Percentiles rank a stretch among this genome's conserved stretches.
Conservation (phyloP, 53 echinoderm and acorn worm species). For the Pentamera pediparva region DNA sequence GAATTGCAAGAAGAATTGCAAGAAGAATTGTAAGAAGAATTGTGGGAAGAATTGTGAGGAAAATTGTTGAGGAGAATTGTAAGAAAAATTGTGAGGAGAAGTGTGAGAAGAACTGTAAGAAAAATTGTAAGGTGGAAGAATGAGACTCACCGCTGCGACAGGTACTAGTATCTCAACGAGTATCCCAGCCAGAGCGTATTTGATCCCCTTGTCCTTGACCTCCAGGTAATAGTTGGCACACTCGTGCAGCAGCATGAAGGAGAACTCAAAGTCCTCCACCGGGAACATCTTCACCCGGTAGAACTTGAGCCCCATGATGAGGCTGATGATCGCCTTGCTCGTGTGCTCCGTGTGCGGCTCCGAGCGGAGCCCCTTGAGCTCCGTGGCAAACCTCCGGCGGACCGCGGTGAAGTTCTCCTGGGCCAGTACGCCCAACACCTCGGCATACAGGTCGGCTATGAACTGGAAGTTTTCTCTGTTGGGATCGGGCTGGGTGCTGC, state of each 20-base stretch:
- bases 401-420: slow-evolving; percentile 83
- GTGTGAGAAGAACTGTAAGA: not conserved
- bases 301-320: slow-evolving; percentile 99
- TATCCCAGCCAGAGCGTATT: slow-evolving; percentile 95
- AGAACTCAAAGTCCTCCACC: slow-evolving; percentile 92
- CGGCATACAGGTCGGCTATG: slow-evolving; percentile 96
- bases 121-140: not conserved
- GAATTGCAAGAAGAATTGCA: not conserved
- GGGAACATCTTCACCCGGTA: slow-evolving; percentile 97
- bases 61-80: not conserved
- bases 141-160: slow-evolving; percentile 84
- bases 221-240: slow-evolving; percentile 97
- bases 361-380: slow-evolving; percentile 90
- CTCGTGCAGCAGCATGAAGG: slow-evolving; percentile 89
- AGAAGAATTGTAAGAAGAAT: not conserved
- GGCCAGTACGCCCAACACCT: slow-evolving; percentile 88
- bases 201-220: slow-evolving; percentile 94
- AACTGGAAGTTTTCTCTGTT: slow-evolving; percentile 97
- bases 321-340: slow-evolving; percentile 87
- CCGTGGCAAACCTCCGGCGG: slow-evolving; percentile 72
- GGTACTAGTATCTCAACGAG: slow-evolving; percentile 96
- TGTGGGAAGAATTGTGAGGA: not conserved
- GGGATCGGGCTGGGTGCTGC: slow-evolving; percentile 74
- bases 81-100: not conserved
- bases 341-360: slow-evolving; percentile 94